phyloP scores from a whole-genome alignment of 1,140 invertebrate species.

The Chironomus striatipennis region DNA sequence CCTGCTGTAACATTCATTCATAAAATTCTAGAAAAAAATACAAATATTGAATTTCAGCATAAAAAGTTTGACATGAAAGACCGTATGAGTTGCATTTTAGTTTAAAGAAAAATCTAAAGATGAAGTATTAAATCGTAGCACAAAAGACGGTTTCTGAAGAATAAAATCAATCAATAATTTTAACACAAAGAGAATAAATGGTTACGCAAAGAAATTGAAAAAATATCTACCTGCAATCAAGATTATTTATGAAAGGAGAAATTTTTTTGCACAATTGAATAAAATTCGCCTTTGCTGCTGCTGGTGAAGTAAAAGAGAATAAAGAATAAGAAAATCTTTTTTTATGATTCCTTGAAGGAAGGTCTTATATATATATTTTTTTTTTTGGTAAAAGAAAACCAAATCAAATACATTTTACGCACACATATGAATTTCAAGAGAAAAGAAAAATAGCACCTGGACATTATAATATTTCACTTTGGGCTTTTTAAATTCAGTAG shows the following conservation, averaged over 20 bases:
- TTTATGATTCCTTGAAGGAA: neutral
- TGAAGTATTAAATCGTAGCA: neutral
- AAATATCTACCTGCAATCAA: slow-evolving; percentile 20
- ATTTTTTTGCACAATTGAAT: slow-evolving; percentile 24
- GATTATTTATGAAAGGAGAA: neutral
- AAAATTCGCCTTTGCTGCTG: neutral
- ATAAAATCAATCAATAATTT: slow-evolving; percentile 21
- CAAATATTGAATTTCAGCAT: slow-evolving; percentile 16
- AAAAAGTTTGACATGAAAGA: neutral
- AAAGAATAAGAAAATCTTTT: neutral
- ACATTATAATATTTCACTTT: neutral
- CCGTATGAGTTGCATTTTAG: neutral
- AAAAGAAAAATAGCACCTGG: neutral
- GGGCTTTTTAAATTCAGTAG: slow-evolving; percentile 18
- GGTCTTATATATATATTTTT: neutral
- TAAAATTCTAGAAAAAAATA: neutral
- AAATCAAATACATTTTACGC: neutral
- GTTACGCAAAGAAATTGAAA: neutral
- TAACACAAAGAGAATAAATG: neutral
- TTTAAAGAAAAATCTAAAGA: neutral
- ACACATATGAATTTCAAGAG: neutral
- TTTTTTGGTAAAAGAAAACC: neutral
- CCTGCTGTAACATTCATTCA: slow-evolving; percentile 16
- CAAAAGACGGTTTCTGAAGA: neutral
- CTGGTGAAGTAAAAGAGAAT: neutral